A percentile compares a stretch with the other conserved stretches of the same genome.
phyloP scores from a whole-genome alignment of 2,113 vertebrate genomes.

The Hyla sarda region DNA sequence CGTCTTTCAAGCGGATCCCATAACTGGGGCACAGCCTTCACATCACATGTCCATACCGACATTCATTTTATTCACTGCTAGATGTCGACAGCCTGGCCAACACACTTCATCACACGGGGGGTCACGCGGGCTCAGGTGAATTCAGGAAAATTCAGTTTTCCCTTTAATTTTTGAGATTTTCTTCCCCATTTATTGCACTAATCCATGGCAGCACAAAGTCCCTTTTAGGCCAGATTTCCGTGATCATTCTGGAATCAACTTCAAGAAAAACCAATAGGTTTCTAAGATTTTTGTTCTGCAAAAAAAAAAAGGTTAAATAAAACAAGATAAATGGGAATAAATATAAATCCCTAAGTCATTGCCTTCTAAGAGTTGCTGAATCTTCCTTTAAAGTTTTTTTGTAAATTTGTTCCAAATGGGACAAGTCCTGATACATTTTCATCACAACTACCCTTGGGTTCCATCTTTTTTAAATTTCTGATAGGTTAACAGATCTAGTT shows the following conservation, averaged over 20 bases:
- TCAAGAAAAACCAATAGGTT: conserved; percentile 6
- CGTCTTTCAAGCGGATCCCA: neutral
- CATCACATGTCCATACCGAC: neutral
- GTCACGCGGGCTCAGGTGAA: neutral
- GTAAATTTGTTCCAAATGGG: too few species aligned
- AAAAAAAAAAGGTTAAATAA: conserved; percentile 21
- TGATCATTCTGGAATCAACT: conserved; percentile 11
- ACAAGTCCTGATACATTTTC: too few species aligned
- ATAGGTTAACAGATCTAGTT: too few species aligned
- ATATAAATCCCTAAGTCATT: neutral
- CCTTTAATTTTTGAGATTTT: conserved; percentile 14
- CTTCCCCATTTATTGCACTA: conserved; percentile 29
- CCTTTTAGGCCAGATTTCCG: conserved; percentile 18
- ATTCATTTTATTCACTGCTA: neutral
- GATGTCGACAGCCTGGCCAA: neutral
- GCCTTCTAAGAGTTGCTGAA: too few species aligned
- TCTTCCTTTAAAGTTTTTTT: too few species aligned
- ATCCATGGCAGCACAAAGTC: conserved; percentile 11
- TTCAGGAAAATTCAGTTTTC: conserved; percentile 4
- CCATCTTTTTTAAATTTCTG: too few species aligned
- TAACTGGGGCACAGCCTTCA: neutral
- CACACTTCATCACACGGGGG: neutral
- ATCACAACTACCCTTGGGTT: too few species aligned
- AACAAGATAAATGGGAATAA: neutral
- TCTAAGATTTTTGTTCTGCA: conserved; percentile 38